Base-by-base conservation (phyloP, 2,888 invertebrate species). In the Synergus japonicus region DNA sequence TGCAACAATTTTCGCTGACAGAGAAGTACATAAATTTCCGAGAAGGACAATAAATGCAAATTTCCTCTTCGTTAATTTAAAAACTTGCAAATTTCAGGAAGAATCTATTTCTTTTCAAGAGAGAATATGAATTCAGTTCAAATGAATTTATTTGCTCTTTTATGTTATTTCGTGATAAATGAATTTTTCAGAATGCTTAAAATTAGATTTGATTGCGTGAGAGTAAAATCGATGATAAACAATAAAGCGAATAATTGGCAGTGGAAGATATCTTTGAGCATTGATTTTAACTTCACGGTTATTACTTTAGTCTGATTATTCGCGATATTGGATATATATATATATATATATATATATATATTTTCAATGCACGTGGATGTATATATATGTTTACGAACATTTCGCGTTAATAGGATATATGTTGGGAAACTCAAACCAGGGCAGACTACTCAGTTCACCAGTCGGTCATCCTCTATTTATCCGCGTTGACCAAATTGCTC, bases 351-450 rank as follows among this genome's bases (percentile, higher is more conserved):
- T 37, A 5, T 37, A 12, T 44, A 54, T 73, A 49, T 37, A 5
- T 37, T 37, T 7, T 13, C 18, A 63, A 54, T 43, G 4, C 12
- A 46, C 37, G 22, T 69, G 15, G 9, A 63, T 43, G n/a, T 58
- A 43, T 18, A 10, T 18, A 29, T 76, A 44, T 54, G 44, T 65
- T 15, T 78, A 78, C 2, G 43, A 22, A 77, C 15, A 83, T 81
- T 78, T 81, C 83, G 78, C 81, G 80, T 83, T 84, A 83, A 85
- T 85, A 83, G 85, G 84, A 82, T 82, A 80, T 81, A 82, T 80
- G 79, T 78, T 77, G 69, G 78, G 81, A 81, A 83, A 82, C 78
- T 79, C 80, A 76, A 81, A 79, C 78, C 83, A 78, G 78, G 78
- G 44, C 69, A 69, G 44, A 81, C 63, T 49, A 78, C 63, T 41